Conservation (phyloP, 2,888 invertebrate genomes). For the Dynastes maya region DNA sequence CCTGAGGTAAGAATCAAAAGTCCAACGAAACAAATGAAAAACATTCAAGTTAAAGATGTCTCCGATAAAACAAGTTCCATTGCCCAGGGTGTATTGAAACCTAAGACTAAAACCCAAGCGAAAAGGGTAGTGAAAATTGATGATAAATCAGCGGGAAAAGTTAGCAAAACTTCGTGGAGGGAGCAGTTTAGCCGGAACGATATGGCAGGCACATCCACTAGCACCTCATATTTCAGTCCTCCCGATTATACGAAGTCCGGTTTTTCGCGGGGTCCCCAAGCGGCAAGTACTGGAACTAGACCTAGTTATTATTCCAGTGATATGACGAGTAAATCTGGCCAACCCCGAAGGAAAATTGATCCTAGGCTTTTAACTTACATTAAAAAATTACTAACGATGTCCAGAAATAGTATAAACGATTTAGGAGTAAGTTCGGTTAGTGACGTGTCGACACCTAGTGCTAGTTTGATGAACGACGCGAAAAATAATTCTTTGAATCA, state of each 20-base stretch:
- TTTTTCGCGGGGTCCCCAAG: constrained; percentile 3
- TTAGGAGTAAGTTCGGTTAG: constrained; percentile 70
- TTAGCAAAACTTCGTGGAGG: constrained; percentile 60
- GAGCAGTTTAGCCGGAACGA: constrained; percentile 64
- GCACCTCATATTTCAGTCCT: constrained; percentile 68
- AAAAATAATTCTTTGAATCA: constrained; percentile 46
- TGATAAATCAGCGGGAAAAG: constrained; percentile 48
- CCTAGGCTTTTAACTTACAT: constrained; percentile 70
- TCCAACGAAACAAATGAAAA: constrained; percentile 49
- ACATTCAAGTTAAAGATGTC: constrained; percentile 3
- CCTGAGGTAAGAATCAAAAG: constrained; percentile 62
- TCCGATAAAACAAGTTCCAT: not conserved
- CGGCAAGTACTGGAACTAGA: constrained; percentile 23
- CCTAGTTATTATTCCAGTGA: not conserved
- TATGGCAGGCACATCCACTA: constrained; percentile 57
- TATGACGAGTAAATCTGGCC: not conserved
- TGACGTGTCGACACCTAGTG: constrained; percentile 71
- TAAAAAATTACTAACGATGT: constrained; percentile 72
- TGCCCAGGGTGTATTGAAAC: too few relatives aligned
- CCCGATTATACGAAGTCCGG: constrained; percentile 60
- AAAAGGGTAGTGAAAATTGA: constrained; percentile 47
- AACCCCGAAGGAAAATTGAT: constrained; percentile 60
- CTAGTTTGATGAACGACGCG: constrained; percentile 71
- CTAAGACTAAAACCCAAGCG: not conserved
- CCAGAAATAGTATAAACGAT: constrained; percentile 70